Conservation (phyloP, 1,140 invertebrate species). For the Riptortus pedestris region DNA sequence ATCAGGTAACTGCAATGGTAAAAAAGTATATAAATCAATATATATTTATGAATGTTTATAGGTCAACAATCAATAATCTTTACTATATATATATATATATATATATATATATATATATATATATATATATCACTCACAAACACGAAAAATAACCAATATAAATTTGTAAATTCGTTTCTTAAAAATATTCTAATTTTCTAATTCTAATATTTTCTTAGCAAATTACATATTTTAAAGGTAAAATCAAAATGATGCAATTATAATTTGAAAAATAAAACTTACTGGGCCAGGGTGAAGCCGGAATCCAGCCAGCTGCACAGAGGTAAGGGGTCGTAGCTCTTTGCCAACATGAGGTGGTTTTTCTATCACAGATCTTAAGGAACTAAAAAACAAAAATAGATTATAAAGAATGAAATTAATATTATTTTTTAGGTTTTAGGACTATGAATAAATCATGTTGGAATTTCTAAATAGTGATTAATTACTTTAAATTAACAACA, state of each 20-base stretch:
- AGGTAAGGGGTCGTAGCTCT: conserved; percentile 78
- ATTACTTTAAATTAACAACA: neutral
- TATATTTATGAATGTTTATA: neutral
- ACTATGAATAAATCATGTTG: conserved; percentile 24
- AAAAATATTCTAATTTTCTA: too few species aligned
- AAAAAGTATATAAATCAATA: neutral
- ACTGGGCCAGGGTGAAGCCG: conserved; percentile 89
- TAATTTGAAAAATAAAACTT: too few species aligned
- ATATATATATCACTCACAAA: too few species aligned
- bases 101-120: too few species aligned
- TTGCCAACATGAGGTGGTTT: conserved; percentile 94
- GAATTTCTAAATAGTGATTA: neutral
- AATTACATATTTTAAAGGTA: too few species aligned
- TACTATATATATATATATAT: too few species aligned
- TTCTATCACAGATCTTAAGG: conserved; percentile 86
- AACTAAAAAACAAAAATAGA: conserved; percentile 46
- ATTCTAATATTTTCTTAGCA: too few species aligned
- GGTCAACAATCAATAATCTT: too few species aligned
- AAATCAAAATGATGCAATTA: too few species aligned
- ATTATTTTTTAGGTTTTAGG: conserved; percentile 16
- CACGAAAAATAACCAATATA: too few species aligned
- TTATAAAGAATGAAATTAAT: too few species aligned
- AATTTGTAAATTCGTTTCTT: too few species aligned
- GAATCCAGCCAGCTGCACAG: conserved; percentile 84
- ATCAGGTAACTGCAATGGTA: conserved; percentile 66